Percentiles rank a stretch among this genome's conserved stretches.
These are phyloP conservation scores for Aspidoscelis tigris DNA, from an alignment of 2,113 vertebrate species.

Conservation along the genomic window DNA sequence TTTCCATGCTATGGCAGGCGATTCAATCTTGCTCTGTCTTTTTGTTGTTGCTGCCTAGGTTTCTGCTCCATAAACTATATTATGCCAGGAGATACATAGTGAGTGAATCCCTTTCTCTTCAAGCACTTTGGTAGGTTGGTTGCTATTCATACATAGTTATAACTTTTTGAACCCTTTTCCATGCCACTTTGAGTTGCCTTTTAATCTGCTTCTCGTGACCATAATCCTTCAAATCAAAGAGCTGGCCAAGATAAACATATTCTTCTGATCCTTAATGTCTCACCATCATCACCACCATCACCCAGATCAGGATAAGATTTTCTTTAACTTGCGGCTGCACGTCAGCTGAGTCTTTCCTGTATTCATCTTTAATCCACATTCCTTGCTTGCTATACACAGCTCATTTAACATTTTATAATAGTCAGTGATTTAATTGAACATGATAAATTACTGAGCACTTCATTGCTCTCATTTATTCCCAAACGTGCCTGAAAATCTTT, in stretches of 20 bases:
- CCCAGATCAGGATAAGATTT: slow-evolving; percentile 34
- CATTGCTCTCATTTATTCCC: slow-evolving; percentile 40
- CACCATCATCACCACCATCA: not conserved
- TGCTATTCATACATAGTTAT: slow-evolving; percentile 43
- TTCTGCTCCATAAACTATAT: slow-evolving; percentile 40
- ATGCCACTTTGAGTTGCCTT: slow-evolving; percentile 24
- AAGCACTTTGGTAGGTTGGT: slow-evolving; percentile 41
- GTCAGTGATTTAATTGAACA: slow-evolving; percentile 46
- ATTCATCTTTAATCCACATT: slow-evolving; percentile 56
- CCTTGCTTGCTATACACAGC: slow-evolving; percentile 48
- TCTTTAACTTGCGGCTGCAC: slow-evolving; percentile 46
- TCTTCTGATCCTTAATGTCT: slow-evolving; percentile 56
- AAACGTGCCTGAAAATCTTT: slow-evolving; percentile 41
- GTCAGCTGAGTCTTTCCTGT: slow-evolving; percentile 47
- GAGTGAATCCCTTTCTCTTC: slow-evolving; percentile 37
- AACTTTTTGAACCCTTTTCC: slow-evolving; percentile 50
- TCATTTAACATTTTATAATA: slow-evolving; percentile 48
- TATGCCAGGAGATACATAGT: slow-evolving; percentile 24
- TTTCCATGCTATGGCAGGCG: not conserved
- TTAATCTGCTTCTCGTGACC: slow-evolving; percentile 47
- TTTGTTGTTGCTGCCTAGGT: slow-evolving; percentile 39
- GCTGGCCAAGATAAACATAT: slow-evolving; percentile 45
- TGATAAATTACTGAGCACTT: slow-evolving; percentile 49
- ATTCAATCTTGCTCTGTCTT: slow-evolving; percentile 43
- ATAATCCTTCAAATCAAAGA: slow-evolving; percentile 57